A percentile compares a stretch with the other conserved stretches of the same genome.
Conservation (phyloP, 1,140 invertebrate genomes). For the Drosophila ercepeae region DNA sequence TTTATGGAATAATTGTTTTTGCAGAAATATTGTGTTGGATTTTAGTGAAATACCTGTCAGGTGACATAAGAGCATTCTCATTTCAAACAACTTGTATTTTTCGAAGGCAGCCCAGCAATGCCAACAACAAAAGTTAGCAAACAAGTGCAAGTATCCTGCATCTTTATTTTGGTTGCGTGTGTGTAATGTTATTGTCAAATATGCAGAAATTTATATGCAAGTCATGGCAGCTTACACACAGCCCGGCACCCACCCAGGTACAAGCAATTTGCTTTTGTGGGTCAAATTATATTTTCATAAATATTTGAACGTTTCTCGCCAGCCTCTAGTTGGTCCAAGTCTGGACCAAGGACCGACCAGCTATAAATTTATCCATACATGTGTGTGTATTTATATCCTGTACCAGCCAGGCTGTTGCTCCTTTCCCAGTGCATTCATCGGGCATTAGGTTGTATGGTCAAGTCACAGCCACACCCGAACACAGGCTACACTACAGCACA, state of each 20-base stretch:
- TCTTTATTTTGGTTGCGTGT: conserved; percentile 26
- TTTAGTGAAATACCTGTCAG: conserved; percentile 74
- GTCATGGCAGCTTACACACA: conserved; percentile 63
- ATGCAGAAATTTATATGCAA: conserved; percentile 78
- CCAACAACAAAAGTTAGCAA: conserved; percentile 50
- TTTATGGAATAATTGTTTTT: conserved; percentile 70
- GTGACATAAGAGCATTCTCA: conserved; percentile 67
- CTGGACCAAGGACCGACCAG: background rate
- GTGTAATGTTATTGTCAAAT: conserved; percentile 72
- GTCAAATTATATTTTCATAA: conserved; percentile 81
- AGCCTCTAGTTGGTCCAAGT: conserved; percentile 3
- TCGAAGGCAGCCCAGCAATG: conserved; percentile 50
- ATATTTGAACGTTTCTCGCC: conserved; percentile 66
- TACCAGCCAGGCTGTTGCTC: conserved; percentile 43
- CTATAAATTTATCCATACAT: background rate
- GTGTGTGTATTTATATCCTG: background rate
- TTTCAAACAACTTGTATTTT: conserved; percentile 58
- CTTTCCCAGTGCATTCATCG: conserved; percentile 60
- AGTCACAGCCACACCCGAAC: background rate
- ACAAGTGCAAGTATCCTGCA: conserved; percentile 37
- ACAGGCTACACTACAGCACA: background rate
- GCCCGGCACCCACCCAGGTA: conserved; percentile 18
- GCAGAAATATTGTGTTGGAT: conserved; percentile 59
- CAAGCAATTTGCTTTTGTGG: conserved; percentile 39
- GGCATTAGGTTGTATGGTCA: conserved; percentile 25